Base-by-base conservation (phyloP, 2,888 invertebrate species). In the Pachliopta kotzebuea region DNA sequence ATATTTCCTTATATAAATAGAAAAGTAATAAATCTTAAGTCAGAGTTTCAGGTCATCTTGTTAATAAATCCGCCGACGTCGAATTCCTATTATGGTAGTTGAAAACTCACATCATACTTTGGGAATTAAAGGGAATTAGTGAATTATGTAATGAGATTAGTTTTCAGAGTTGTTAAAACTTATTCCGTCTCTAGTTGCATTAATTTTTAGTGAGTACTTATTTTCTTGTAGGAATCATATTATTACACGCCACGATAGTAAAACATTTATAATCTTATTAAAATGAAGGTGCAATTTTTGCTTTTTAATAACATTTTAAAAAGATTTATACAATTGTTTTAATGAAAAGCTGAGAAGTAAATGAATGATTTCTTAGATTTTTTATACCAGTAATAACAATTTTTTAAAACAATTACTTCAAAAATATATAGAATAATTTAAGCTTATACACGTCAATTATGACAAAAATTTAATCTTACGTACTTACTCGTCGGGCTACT, bases 81-180 rank as follows among this genome's bases (percentile, higher is more conserved):
- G 57, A 65, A 60, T 65, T 65, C 29, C 53, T 65, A 57, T 61
- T 57, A 65, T 31, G 65, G 53, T 58, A 53, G 61, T 61, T 61
- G 53, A 37, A 37, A 65, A 58, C 65, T 65, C 57, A 29, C 24
- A 57, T 58, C 63, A 59, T 65, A 61, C 61, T 61, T 65, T 18
- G 49, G 61, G 53, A 42, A 65, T 65, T 65, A 57, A 57, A 57
- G 57, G 54, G 57, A 61, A 61, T 65, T 57, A 65, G 53, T 54
- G 53, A 65, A 65, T 65, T 65, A 61, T 61, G 61, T 61, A 54
- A 65, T 61, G 61, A 65, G 52, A 61, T 61, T 61, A 65, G 65
- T 65, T 65, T 57, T 53, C 57, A 18, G 56, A 60, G 57, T 61
- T 65, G 61, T 65, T 61, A 65, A 61, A 65, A 65, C 65, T 61